Conservation (phyloP, 2,797 vertebrate species). For the Gephyroberyx darwinii region DNA sequence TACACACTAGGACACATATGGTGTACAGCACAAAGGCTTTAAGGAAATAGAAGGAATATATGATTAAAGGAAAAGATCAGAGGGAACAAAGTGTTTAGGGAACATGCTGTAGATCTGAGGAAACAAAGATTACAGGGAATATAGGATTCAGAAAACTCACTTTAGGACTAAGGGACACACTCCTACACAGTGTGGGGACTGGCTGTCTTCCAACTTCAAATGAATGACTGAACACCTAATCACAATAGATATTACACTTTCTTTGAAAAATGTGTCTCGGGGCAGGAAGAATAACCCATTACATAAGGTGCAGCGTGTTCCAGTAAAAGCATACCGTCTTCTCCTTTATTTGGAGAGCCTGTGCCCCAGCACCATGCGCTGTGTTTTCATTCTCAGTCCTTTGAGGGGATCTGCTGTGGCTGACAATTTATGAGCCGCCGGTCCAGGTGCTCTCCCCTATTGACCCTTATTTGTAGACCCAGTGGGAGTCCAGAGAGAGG, state of each 20-base stretch:
- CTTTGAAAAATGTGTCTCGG: conserved; percentile 66
- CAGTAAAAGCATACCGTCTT: conserved; percentile 71
- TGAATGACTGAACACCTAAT: conserved; percentile 62
- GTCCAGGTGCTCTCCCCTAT: conserved; percentile 62
- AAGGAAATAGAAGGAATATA: background rate
- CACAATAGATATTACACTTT: conserved; percentile 65
- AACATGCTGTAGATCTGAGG: conserved; percentile 5
- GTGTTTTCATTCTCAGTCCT: conserved; percentile 64
- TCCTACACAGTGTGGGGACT: conserved; percentile 45
- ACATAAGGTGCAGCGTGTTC: conserved; percentile 67
- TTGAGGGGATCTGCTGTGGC: conserved; percentile 38
- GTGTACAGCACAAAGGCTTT: conserved; percentile 15
- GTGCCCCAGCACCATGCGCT: conserved; percentile 39
- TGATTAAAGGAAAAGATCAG: conserved; percentile 19
- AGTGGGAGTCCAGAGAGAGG: conserved; percentile 45
- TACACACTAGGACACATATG: background rate
- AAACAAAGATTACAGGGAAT: conserved; percentile 1
- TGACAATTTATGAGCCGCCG: conserved; percentile 63
- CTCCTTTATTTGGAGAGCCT: conserved; percentile 73
- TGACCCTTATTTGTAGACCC: conserved; percentile 69
- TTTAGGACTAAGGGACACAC: background rate
- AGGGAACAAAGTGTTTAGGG: conserved; percentile 19
- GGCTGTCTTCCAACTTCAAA: conserved; percentile 47
- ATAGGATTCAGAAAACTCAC: conserved; percentile 21
- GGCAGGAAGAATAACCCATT: conserved; percentile 71